Evolutionary conservation across 2,797 vertebrate species (phyloP), one percentile per base, ranked within the genome.

Genomic region (Limnodromus scolopaceus): DNA sequence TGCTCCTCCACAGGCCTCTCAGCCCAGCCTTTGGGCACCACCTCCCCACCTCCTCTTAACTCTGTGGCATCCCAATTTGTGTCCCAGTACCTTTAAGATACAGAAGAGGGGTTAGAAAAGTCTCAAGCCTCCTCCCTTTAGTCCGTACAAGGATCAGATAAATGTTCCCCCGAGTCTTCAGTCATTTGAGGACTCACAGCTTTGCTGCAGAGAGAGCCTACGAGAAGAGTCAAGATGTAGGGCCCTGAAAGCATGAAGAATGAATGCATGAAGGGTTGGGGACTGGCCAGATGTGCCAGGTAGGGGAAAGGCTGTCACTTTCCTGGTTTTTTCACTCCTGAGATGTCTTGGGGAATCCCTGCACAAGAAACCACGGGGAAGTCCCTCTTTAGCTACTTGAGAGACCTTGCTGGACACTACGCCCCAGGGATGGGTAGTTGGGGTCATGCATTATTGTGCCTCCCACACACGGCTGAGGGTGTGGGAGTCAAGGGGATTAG

Each of bases 391-490:
- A 48, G 45, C 19, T 60, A 3, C 34, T 5, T 5, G 27, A 25
- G 7, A 39, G 64, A 7, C 14, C 17, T 39, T 3, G 5, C 46
- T n/a, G 79, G 64, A 41, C 20, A 1, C 10, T 2, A 0, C 2
- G 0, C 2, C 1, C 0, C 28, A 5, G 1, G 16, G 24, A 4
- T 0, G 2, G 25, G 3, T 15, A 0, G 2, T 20, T 0, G 2
- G 55, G 60, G n/a, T 54, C 1, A 1, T 5, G 2, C 11, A 6
- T 60, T 66, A 18, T 22, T 23, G 22, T 6, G 15, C 25, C 49
- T 55, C 63, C 12, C 12, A 11, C 5, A 0, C 13, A 19, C 0
- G 0, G 34, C 34, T 14, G 11, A 55, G 48, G 15, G 3, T 18
- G 32, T 13, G 24, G 54, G 55, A 75, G n/a, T 17, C 1, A 0